phyloP scores from a whole-genome alignment of 2,113 vertebrate species.

The Vulpes lagopus region DNA sequence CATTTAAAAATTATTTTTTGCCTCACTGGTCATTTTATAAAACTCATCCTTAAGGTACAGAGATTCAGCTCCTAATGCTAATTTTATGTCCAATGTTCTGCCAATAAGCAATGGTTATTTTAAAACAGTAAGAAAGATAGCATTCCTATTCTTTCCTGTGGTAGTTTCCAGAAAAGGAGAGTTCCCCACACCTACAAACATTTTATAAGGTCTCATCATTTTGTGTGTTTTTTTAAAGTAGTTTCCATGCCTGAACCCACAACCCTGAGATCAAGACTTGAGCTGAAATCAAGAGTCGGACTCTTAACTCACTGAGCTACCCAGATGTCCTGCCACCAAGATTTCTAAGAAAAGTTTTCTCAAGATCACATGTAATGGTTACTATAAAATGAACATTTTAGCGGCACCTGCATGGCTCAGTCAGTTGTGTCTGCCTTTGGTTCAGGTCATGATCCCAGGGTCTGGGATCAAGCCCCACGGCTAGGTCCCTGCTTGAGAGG shows the following conservation, averaged over 20 bases:
- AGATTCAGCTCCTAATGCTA: not conserved
- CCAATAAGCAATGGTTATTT: too few species aligned
- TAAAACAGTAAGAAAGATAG: not conserved
- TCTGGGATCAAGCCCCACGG: not conserved
- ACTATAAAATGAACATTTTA: not conserved
- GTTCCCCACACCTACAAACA: not conserved
- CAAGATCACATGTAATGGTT: not conserved
- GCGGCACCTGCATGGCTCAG: not conserved
- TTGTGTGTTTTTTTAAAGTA: not conserved
- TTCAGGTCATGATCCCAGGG: not conserved
- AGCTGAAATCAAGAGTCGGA: not conserved
- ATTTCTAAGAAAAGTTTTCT: conserved; percentile 5
- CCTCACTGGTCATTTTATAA: not conserved
- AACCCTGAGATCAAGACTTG: not conserved
- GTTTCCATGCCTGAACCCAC: not conserved
- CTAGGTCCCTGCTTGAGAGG: not conserved
- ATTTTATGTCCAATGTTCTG: not conserved
- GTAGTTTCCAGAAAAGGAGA: not conserved
- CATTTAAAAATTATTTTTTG: not conserved
- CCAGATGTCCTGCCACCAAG: not conserved
- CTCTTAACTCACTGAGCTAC: not conserved
- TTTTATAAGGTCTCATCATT: not conserved
- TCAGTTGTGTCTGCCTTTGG: not conserved
- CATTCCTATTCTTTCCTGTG: not conserved
- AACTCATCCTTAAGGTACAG: not conserved